These are phyloP conservation scores for Papilio gigon DNA, from an alignment of 2,888 invertebrate genomes.

Conservation along the genomic window DNA sequence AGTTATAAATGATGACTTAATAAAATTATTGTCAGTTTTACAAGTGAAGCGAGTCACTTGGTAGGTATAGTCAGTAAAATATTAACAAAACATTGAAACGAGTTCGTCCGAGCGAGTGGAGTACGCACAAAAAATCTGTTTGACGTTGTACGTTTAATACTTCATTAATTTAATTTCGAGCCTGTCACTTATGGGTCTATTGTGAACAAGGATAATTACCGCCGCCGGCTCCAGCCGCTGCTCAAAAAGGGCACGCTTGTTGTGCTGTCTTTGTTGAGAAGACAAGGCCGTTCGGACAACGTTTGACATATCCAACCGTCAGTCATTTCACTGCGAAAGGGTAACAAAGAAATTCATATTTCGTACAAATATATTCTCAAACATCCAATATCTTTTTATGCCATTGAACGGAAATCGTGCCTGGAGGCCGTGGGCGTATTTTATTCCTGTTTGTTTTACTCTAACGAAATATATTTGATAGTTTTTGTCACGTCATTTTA, in stretches of 20 bases:
- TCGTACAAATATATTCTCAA: slow-evolving; percentile 21
- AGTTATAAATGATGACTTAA: slow-evolving; percentile 8
- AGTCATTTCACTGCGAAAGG: slow-evolving; percentile 23
- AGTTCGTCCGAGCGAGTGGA: slow-evolving; percentile 12
- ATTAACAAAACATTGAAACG: slow-evolving; percentile 17
- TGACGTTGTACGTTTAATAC: slow-evolving; percentile 11
- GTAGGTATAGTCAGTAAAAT: slow-evolving; percentile 13
- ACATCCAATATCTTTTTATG: slow-evolving; percentile 26
- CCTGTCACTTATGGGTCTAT: slow-evolving; percentile 36
- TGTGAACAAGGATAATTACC: slow-evolving; percentile 33
- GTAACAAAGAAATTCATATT: slow-evolving; percentile 1
- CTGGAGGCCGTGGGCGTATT: slow-evolving; percentile 28
- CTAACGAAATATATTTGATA: slow-evolving; percentile 30
- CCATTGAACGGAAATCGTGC: slow-evolving; percentile 20
- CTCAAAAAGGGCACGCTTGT: slow-evolving; percentile 32
- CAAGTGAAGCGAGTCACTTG: neutral
- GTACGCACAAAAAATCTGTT: slow-evolving; percentile 14
- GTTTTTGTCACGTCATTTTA: slow-evolving; percentile 40
- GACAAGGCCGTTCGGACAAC: slow-evolving; percentile 25
- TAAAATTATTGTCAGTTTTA: slow-evolving; percentile 1
- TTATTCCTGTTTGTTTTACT: slow-evolving; percentile 32
- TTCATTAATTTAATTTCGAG: slow-evolving; percentile 37
- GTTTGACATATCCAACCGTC: slow-evolving; percentile 27
- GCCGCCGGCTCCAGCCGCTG: slow-evolving; percentile 18
- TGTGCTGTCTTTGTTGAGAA: slow-evolving; percentile 30